Conservation (phyloP, 2,888 invertebrate species). For the Zhengitettix transpicula region DNA sequence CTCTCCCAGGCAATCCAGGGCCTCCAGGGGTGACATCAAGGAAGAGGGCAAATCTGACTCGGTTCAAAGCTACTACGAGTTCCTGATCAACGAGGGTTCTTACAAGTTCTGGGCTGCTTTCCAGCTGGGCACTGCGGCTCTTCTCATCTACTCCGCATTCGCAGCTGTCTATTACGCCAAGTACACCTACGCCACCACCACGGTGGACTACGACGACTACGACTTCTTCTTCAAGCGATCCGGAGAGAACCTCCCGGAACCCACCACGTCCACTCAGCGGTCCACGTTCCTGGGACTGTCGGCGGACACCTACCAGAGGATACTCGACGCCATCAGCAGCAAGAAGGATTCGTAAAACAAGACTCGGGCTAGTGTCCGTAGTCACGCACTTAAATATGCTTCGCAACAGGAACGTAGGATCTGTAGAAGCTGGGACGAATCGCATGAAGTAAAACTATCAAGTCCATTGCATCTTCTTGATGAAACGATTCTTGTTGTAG, state of each 20-base stretch:
- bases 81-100: slow-evolving; percentile 72
- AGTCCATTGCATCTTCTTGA: no score
- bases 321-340: slow-evolving; percentile 37
- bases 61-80: slow-evolving; percentile 49
- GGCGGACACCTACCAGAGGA: slow-evolving; percentile 45
- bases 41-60: slow-evolving; percentile 1
- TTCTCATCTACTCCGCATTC: slow-evolving; percentile 68
- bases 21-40: neutral
- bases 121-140: slow-evolving; percentile 65
- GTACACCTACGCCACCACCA: slow-evolving; percentile 65
- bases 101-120: slow-evolving; percentile 82
- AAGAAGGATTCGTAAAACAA: slow-evolving; percentile 23
- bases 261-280: neutral
- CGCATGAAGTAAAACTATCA: no score
- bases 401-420: no score
- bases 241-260: neutral
- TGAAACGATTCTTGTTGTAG: no score
- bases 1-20: neutral
- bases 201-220: slow-evolving; percentile 55
- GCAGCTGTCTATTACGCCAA: slow-evolving; percentile 79
- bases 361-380: neutral
- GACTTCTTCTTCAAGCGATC: slow-evolving; percentile 57
- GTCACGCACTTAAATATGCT: neutral
- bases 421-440: no score
- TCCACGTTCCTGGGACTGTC: slow-evolving; percentile 36